Evolutionary conservation across 2,797 vertebrate genomes (phyloP).

Genomic region (Brotula barbata): DNA sequence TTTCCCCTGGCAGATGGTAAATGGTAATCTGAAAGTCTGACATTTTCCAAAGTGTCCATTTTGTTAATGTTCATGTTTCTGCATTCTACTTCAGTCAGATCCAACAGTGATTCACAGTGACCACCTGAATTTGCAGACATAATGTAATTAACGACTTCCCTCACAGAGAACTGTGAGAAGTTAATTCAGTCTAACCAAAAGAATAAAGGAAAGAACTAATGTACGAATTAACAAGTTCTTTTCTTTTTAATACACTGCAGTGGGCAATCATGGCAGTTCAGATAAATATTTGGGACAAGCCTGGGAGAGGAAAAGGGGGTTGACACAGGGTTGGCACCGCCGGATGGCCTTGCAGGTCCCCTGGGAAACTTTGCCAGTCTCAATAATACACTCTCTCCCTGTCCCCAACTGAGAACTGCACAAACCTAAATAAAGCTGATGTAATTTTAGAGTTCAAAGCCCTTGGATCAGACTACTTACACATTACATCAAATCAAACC

Average conservation of each 20-base stretch:
- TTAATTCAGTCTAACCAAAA: too few species aligned
- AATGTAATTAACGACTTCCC: too few species aligned
- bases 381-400: slow-evolving; percentile 23
- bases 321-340: slow-evolving; percentile 6
- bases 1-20: slow-evolving; percentile 33
- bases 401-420: slow-evolving; percentile 8
- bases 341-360: slow-evolving; percentile 20
- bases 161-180: too few species aligned
- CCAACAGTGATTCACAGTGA: too few species aligned
- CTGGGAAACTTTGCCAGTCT: slow-evolving; percentile 24
- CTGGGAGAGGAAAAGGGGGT: slow-evolving; percentile 31
- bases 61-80: slow-evolving; percentile 17
- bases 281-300: slow-evolving; percentile 31
- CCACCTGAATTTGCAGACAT: too few species aligned
- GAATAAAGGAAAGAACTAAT: too few species aligned
- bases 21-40: slow-evolving; percentile 34
- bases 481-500: not conserved
- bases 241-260: not conserved
- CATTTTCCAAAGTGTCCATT: slow-evolving; percentile 24
- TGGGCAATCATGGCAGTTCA: not conserved
- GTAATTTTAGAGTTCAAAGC: slow-evolving; percentile 2
- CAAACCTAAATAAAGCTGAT: slow-evolving; percentile 9
- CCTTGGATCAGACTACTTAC: slow-evolving; percentile 1
- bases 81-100: slow-evolving; percentile 10
- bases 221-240: not conserved